Conservation (phyloP, 2,888 invertebrate genomes). For the Elegia similella region DNA sequence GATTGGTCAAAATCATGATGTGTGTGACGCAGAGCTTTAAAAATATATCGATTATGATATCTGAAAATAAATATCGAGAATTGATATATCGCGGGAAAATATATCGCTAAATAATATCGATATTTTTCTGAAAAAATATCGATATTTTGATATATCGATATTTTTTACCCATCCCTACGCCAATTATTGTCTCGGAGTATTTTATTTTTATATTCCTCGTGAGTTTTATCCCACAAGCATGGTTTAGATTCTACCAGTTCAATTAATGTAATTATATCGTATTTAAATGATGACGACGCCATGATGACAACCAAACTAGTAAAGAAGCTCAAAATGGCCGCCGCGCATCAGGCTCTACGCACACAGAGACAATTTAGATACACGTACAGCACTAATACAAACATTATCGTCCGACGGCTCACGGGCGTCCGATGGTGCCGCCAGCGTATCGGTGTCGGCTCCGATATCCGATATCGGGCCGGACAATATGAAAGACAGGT, state of each 20-base stretch:
- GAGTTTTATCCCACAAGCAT: slow-evolving; percentile 22
- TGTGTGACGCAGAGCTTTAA: too few species aligned
- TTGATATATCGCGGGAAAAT: too few species aligned
- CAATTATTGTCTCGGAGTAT: slow-evolving; percentile 16
- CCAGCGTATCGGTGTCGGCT: slow-evolving; percentile 24
- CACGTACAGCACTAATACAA: slow-evolving; percentile 28
- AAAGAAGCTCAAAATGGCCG: slow-evolving; percentile 25
- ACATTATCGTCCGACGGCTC: slow-evolving; percentile 27
- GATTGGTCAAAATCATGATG: too few species aligned
- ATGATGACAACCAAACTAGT: slow-evolving; percentile 16
- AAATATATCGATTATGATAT: too few species aligned
- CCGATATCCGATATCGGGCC: slow-evolving; percentile 23
- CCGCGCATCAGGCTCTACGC: slow-evolving; percentile 25
- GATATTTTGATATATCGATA: too few species aligned
- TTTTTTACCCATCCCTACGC: too few species aligned
- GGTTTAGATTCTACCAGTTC: slow-evolving; percentile 19
- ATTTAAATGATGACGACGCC: slow-evolving; percentile 19
- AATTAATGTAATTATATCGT: slow-evolving; percentile 11
- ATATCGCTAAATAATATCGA: too few species aligned
- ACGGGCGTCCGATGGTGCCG: slow-evolving; percentile 23
- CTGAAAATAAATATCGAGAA: too few species aligned
- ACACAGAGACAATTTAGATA: slow-evolving; percentile 27
- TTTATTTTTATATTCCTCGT: slow-evolving; percentile 22
- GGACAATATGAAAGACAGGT: slow-evolving; percentile 23
- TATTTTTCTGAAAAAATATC: too few species aligned